Evolutionary conservation across 2,113 vertebrate species (phyloP).

Genomic region (Pomatostomus ruficeps): DNA sequence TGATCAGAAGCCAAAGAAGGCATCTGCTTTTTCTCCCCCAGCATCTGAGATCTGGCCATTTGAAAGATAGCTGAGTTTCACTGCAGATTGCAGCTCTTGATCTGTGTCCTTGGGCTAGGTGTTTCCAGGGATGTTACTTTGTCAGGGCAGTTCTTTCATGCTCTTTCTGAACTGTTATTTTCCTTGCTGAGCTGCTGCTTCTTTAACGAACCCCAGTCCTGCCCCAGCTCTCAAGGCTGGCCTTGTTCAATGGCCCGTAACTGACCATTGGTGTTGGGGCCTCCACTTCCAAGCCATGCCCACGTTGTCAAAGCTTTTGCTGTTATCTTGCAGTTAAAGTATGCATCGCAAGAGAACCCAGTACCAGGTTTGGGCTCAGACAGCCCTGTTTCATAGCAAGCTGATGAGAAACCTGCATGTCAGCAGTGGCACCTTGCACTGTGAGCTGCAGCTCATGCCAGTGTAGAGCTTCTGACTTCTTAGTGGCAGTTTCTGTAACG

Average conservation of each 20-base stretch:
- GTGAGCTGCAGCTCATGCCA: neutral
- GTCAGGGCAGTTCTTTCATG: neutral
- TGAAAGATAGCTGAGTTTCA: neutral
- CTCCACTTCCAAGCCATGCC: neutral
- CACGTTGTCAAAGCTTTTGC: neutral
- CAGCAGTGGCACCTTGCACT: neutral
- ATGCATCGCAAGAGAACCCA: fast-evolving
- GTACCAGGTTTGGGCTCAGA: neutral
- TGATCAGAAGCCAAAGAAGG: neutral
- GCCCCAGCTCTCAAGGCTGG: neutral
- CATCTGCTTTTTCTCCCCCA: neutral
- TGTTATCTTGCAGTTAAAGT: neutral
- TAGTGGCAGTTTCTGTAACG: neutral
- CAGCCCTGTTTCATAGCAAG: neutral
- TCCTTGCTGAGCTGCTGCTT: neutral
- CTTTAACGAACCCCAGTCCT: neutral
- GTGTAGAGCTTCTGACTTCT: neutral
- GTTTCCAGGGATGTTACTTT: neutral
- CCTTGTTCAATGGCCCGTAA: neutral
- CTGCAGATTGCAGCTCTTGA: neutral
- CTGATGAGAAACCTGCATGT: neutral
- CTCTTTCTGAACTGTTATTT: neutral
- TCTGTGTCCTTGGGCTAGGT: neutral
- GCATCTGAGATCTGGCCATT: neutral
- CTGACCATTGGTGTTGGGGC: neutral